Percentiles rank a stretch among this genome's conserved stretches.
These are phyloP conservation scores for Melolontha melolontha DNA, from an alignment of 2,888 invertebrate species.

Conservation along the genomic window DNA sequence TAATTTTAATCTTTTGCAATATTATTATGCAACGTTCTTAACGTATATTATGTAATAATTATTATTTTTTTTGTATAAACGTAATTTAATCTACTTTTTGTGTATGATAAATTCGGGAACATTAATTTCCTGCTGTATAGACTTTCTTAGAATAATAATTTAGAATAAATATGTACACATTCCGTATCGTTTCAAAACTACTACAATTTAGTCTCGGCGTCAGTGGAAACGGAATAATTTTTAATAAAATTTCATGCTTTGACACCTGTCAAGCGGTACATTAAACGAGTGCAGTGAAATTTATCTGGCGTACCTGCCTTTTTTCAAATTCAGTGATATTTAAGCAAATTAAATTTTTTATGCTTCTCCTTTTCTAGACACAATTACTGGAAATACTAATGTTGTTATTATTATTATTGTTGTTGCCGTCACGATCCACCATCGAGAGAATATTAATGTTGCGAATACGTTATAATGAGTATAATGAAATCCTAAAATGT, in stretches of 20 bases:
- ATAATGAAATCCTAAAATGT: not conserved
- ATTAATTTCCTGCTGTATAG: too few species aligned
- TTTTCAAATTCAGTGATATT: slow-evolving; percentile 1
- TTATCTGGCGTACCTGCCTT: not conserved
- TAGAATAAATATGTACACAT: not conserved
- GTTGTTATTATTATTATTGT: slow-evolving; percentile 7
- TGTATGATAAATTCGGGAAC: too few species aligned
- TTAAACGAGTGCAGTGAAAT: not conserved
- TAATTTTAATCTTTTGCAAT: too few species aligned
- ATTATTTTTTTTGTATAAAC: too few species aligned
- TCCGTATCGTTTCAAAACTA: not conserved
- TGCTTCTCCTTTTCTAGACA: not conserved
- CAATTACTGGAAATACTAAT: slow-evolving; percentile 16
- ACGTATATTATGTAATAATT: too few species aligned
- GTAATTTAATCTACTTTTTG: too few species aligned
- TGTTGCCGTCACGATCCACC: not conserved
- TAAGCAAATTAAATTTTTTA: slow-evolving; percentile 6
- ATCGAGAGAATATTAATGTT: not conserved
- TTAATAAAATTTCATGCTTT: slow-evolving; percentile 11
- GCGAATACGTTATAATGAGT: not conserved
- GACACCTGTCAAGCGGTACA: not conserved
- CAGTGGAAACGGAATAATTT: slow-evolving; percentile 6
- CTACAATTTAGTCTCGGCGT: not conserved
- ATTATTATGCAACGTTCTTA: too few species aligned
- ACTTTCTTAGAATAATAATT: too few species aligned